These are phyloP conservation scores for Euglossa dilemma DNA, from an alignment of 1,140 invertebrate species.

Conservation along the genomic window DNA sequence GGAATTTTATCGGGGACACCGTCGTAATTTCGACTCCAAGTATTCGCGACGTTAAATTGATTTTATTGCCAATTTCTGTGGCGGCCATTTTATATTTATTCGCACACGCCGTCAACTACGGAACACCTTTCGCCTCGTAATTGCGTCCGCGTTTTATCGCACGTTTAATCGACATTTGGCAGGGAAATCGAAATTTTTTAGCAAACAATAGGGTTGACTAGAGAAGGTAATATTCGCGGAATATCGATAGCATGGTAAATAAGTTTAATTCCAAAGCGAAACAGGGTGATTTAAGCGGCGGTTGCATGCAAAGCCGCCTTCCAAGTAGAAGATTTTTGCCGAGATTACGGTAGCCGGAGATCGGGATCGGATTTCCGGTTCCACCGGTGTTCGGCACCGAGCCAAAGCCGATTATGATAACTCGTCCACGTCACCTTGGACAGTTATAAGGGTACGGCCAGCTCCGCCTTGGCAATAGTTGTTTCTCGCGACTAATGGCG, in stretches of 20 bases:
- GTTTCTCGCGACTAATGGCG: slow-evolving; percentile 36
- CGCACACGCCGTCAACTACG: too few species aligned
- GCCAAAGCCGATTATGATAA: slow-evolving; percentile 77
- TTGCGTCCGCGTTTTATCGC: background rate
- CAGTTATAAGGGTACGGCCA: slow-evolving; percentile 55
- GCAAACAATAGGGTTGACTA: too few species aligned
- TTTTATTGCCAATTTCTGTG: background rate
- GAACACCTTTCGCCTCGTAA: too few species aligned
- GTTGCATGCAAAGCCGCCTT: background rate
- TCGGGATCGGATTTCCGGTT: slow-evolving; percentile 69
- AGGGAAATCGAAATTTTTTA: background rate
- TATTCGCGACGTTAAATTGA: background rate
- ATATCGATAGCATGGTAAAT: too few species aligned
- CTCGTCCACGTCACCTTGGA: slow-evolving; percentile 66
- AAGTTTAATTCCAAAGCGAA: too few species aligned
- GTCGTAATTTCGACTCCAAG: too few species aligned
- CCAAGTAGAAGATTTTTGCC: slow-evolving; percentile 9
- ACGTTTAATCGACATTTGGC: background rate
- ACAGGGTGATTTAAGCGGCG: background rate
- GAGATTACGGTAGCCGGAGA: slow-evolving; percentile 16
- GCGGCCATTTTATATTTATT: background rate
- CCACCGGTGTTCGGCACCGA: slow-evolving; percentile 70
- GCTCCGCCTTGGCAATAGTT: slow-evolving; percentile 25
- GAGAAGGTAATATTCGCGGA: too few species aligned
- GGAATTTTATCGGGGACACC: background rate